Base-by-base conservation (phyloP, 1,140 invertebrate genomes). In the Halesus radiatus region DNA sequence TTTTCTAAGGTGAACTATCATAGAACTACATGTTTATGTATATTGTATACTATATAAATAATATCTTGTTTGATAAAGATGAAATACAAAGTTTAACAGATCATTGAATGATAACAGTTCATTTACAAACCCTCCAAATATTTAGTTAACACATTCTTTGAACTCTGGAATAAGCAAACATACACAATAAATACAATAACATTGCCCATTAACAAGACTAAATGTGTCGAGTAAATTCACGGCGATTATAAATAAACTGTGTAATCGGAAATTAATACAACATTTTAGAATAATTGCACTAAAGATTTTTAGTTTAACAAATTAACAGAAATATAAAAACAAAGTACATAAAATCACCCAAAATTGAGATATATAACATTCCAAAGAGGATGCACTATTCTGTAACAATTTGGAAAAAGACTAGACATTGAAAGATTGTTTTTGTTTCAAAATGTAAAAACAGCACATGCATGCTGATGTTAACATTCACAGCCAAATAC, bases 401-500 rank as follows among this genome's bases (percentile, higher is more conserved):
- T n/a, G 22, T 66, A 66, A 66, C 22, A 66, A 66, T 66, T 66
- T 66, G 62, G 62, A 66, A 66, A 45, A 70, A 70, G 66, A 70
- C 66, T 70, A 70, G 66, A 70, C 37, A 70, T 7, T 15, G 16
- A 70, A 70, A 45, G n/a, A 50, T 50, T 50, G n/a, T 18, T 45
- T 20, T 50, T 50, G 45, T 70, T 50, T 20, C 66, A 70, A 50
- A 70, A 66, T 66, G 62, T 66, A 18, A 70, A 7, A 70, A 70
- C 37, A 50, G 22, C 62, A 50, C 16, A 52, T 23, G 13, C 66
- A 16, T 15, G 32, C 66, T 18, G 37, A 66, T 52, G 22, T 70
- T 52, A 45, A 45, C 66, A 70, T 70, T 70, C 66, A 70, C 66
- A 70, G 66, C 66, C 66, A 70, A 70, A 70, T 70, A 70, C 52